These are phyloP conservation scores for Drosophila erecta DNA, from an alignment of 1,140 invertebrate species.

Conservation along the genomic window DNA sequence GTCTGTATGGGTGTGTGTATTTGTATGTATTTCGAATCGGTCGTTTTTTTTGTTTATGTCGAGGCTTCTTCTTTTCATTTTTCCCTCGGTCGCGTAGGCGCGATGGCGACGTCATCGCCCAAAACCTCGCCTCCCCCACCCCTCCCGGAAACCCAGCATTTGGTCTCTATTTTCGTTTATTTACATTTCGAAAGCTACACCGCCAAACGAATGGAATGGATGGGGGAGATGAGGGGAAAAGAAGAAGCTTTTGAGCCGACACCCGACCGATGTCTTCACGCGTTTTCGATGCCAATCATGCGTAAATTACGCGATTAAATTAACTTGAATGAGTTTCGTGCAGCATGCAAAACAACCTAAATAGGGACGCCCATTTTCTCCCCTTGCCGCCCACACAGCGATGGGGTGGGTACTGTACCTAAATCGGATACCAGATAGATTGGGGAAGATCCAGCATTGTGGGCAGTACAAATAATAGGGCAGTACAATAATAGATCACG, in stretches of 20 bases:
- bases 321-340: slow-evolving; percentile 74
- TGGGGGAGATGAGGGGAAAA: background rate
- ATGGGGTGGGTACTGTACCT: background rate
- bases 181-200: slow-evolving; percentile 76
- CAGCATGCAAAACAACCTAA: slow-evolving; percentile 58
- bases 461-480: no score
- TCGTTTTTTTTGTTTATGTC: slow-evolving; percentile 46
- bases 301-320: slow-evolving; percentile 83
- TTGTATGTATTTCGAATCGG: slow-evolving; percentile 27
- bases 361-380: background rate
- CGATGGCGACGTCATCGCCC: slow-evolving; percentile 68
- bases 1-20: slow-evolving; percentile 25
- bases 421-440: background rate
- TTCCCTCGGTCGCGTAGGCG: slow-evolving; percentile 53
- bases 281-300: slow-evolving; percentile 78
- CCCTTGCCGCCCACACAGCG: background rate
- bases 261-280: slow-evolving; percentile 51
- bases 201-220: slow-evolving; percentile 15
- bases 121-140: background rate
- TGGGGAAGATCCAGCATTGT: no score
- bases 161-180: slow-evolving; percentile 69
- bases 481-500: background rate
- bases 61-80: slow-evolving; percentile 46
- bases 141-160: slow-evolving; percentile 2
- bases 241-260: slow-evolving; percentile 35